These are phyloP conservation scores for Ornithorhynchus anatinus DNA, from an alignment of 2,113 vertebrate species.

Conservation along the genomic window DNA sequence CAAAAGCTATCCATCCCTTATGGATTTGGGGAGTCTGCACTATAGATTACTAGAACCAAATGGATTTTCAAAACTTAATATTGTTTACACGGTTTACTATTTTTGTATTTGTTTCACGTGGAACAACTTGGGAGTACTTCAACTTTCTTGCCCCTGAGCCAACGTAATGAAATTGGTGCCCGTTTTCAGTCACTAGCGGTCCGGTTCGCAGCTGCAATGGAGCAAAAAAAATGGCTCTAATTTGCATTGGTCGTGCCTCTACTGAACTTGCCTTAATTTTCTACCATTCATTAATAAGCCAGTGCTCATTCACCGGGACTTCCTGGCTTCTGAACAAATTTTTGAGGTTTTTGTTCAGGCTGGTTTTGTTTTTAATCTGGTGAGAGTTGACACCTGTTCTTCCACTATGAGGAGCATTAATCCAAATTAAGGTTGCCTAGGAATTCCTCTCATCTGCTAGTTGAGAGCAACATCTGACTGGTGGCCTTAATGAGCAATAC, in stretches of 20 bases:
- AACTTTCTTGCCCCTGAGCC: slow-evolving; percentile 4
- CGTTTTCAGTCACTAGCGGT: neutral
- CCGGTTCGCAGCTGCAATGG: no score
- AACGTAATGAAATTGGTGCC: neutral
- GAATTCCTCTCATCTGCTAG: neutral
- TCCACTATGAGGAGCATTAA: neutral
- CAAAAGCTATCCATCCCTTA: slow-evolving; percentile 48
- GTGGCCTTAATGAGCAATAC: no score
- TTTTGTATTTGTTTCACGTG: slow-evolving; percentile 39
- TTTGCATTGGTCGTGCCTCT: no score
- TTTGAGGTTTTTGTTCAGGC: neutral
- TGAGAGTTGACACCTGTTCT: neutral
- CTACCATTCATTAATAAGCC: neutral
- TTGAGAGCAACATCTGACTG: no score
- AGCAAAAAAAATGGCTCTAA: no score
- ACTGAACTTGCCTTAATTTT: no score
- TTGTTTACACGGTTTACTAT: slow-evolving; percentile 53
- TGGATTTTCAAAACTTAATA: slow-evolving; percentile 64
- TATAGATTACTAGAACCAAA: slow-evolving; percentile 56
- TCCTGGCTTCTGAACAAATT: neutral
- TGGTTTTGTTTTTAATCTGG: neutral
- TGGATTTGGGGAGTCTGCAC: slow-evolving; percentile 48
- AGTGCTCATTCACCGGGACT: neutral
- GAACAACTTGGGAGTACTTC: slow-evolving; percentile 21
- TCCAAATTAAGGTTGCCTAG: neutral